Conservation (phyloP, 2,797 vertebrate genomes). For the Choloepus didactylus region DNA sequence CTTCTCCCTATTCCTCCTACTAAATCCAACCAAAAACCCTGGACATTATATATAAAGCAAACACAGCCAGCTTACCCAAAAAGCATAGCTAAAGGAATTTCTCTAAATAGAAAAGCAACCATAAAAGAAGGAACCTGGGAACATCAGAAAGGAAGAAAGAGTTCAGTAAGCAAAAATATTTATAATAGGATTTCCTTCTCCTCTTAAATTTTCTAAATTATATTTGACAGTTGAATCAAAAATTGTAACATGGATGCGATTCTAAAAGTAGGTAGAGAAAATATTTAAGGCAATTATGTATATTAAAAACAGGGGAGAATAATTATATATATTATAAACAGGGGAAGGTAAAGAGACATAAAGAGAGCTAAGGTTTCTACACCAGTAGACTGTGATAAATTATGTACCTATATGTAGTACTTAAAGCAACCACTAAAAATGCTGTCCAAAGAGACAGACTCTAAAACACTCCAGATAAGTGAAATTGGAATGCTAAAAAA, state of each 20-base stretch:
- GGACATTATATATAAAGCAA: background rate
- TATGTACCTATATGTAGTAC: background rate
- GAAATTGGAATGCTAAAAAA: slow-evolving; percentile 15
- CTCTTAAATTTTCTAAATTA: slow-evolving; percentile 57
- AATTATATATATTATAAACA: background rate
- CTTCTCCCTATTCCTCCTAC: background rate
- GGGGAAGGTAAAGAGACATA: background rate
- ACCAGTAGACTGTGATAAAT: background rate
- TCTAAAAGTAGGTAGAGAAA: background rate
- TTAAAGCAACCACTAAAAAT: background rate
- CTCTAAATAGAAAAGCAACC: slow-evolving; percentile 1
- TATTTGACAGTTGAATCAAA: background rate
- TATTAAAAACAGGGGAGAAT: background rate
- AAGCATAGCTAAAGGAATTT: background rate
- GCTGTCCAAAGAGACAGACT: background rate
- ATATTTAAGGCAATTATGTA: background rate
- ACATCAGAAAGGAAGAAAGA: background rate
- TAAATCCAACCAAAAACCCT: background rate
- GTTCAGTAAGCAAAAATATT: background rate
- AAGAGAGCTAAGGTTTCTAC: background rate
- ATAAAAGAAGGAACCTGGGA: background rate
- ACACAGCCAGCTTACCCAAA: background rate
- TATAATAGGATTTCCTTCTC: background rate
- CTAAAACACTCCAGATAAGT: background rate
- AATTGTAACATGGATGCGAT: slow-evolving; percentile 15